Conservation (phyloP, 2,797 vertebrate species). For the Mycteria americana region DNA sequence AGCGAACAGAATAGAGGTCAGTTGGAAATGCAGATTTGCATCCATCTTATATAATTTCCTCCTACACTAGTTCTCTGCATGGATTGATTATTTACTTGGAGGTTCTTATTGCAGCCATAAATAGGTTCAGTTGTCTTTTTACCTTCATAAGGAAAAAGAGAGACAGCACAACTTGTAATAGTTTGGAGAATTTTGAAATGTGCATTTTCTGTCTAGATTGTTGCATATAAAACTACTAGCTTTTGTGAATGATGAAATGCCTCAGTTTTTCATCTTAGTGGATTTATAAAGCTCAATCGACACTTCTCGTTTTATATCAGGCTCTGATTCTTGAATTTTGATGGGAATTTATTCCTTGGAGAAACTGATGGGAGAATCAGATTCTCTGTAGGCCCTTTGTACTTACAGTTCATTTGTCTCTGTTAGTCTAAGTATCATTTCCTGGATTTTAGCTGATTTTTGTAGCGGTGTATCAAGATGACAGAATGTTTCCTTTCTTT, state of each 20-base stretch:
- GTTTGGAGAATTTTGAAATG: neutral
- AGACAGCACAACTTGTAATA: neutral
- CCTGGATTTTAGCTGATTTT: neutral
- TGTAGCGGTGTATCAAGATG: neutral
- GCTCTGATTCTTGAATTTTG: neutral
- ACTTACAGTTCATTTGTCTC: neutral
- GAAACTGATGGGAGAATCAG: neutral
- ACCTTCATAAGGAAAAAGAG: neutral
- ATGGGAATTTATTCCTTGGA: neutral
- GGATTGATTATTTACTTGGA: neutral
- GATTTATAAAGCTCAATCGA: neutral
- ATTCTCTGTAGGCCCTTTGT: neutral
- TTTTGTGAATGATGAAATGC: neutral
- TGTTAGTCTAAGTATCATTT: neutral
- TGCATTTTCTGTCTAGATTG: neutral
- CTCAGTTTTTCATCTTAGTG: neutral
- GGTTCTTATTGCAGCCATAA: neutral
- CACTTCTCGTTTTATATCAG: neutral
- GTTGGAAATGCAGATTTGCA: neutral
- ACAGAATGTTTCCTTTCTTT: slow-evolving; percentile 29
- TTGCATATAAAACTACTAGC: neutral
- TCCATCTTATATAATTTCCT: neutral
- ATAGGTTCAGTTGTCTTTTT: neutral
- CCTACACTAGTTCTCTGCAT: neutral
- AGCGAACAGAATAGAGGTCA: neutral